Conservation (phyloP, 2,888 invertebrate genomes). For the Chrysolina oricalcia region DNA sequence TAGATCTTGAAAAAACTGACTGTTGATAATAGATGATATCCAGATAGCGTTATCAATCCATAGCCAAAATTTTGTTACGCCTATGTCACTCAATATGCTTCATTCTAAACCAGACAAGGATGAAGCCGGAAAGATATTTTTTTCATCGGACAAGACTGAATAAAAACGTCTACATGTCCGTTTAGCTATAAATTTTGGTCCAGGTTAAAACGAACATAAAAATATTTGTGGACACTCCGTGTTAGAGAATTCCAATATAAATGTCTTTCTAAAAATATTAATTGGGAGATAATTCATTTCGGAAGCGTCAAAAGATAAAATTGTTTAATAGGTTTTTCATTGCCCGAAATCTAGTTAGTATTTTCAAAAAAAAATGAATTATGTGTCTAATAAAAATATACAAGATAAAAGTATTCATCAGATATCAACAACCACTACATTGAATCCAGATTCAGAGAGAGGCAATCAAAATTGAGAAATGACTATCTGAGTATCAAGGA, state of each 20-base stretch:
- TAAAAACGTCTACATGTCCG: slow-evolving; percentile 49
- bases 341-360: no score
- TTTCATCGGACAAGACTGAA: slow-evolving; percentile 46
- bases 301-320: background rate
- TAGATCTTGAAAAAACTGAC: no score
- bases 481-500: no score
- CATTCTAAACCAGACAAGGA: slow-evolving; percentile 37
- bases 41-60: no score
- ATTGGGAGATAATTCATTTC: slow-evolving; percentile 40
- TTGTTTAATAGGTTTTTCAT: background rate
- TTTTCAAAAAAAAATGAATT: no score
- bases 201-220: slow-evolving; percentile 41
- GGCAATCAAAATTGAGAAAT: no score
- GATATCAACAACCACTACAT: no score
- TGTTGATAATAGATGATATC: no score
- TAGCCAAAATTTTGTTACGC: background rate
- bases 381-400: no score
- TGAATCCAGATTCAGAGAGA: no score
- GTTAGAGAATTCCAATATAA: slow-evolving; percentile 42
- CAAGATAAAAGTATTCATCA: no score
- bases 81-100: slow-evolving; percentile 40
- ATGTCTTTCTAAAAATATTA: slow-evolving; percentile 44
- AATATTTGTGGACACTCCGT: slow-evolving; percentile 39
- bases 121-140: slow-evolving; percentile 34
- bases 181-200: slow-evolving; percentile 47